A percentile compares a stretch with the other conserved stretches of the same genome.
These are phyloP conservation scores for Chlamydotis undulata DNA, from an alignment of 2,113 vertebrate genomes.

Conservation along the genomic window DNA sequence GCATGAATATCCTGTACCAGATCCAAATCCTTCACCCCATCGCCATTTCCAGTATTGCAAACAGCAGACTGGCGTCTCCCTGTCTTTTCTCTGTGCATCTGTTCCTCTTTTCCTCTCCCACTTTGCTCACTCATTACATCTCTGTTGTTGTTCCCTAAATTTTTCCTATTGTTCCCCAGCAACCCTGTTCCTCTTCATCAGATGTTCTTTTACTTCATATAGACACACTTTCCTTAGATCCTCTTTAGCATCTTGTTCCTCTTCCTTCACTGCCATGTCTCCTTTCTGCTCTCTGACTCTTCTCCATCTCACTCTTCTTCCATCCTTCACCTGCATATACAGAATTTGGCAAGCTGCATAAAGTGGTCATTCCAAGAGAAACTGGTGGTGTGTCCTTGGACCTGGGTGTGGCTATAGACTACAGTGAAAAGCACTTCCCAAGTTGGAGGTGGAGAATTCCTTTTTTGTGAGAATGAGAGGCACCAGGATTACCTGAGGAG, in stretches of 20 bases:
- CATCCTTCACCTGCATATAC: neutral
- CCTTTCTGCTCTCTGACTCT: slow-evolving; percentile 49
- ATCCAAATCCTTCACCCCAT: neutral
- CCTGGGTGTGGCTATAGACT: neutral
- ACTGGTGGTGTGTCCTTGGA: slow-evolving; percentile 14
- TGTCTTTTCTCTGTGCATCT: neutral
- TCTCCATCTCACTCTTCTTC: slow-evolving; percentile 32
- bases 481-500: neutral
- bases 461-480: neutral
- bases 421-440: slow-evolving; percentile 15
- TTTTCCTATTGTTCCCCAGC: neutral
- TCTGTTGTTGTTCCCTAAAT: neutral
- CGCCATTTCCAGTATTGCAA: slow-evolving; percentile 1
- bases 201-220: neutral
- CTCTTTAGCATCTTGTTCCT: neutral
- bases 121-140: neutral
- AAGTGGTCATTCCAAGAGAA: slow-evolving; percentile 36
- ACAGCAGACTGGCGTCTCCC: neutral
- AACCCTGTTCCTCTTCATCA: neutral
- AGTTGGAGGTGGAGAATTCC: neutral
- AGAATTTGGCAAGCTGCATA: slow-evolving; percentile 35
- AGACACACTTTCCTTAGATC: neutral
- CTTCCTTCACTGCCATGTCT: neutral
- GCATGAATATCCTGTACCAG: neutral
- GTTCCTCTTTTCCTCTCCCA: neutral